These are phyloP conservation scores for Eleutherodactylus coqui DNA, from an alignment of 2,797 vertebrate species.

Conservation along the genomic window DNA sequence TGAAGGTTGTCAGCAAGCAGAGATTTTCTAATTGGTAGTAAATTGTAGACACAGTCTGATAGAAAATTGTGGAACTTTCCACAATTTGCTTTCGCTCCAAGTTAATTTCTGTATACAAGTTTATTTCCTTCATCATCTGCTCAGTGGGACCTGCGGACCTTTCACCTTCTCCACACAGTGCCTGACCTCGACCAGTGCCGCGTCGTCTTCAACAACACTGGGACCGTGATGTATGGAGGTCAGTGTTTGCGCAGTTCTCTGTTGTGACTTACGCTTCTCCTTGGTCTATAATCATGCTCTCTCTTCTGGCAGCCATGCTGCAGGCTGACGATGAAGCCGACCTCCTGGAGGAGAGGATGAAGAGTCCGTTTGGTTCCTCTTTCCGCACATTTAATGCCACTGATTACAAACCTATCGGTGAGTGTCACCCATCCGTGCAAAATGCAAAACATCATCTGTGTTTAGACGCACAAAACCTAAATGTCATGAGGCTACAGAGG, in stretches of 20 bases:
- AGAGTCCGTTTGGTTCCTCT: constrained; percentile 97
- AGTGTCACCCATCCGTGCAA: constrained; percentile 51
- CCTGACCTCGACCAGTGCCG: constrained; percentile 97
- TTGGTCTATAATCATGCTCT: background rate
- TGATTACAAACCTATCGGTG: constrained; percentile 98
- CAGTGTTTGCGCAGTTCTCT: constrained; percentile 52
- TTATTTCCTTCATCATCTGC: constrained; percentile 75
- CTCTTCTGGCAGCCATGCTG: constrained; percentile 85
- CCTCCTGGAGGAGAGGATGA: constrained; percentile 97
- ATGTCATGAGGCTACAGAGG: no score
- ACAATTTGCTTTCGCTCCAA: background rate
- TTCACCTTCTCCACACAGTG: constrained; percentile 96
- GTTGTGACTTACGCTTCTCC: background rate
- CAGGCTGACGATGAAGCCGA: constrained; percentile 98
- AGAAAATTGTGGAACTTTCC: background rate
- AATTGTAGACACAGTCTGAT: background rate
- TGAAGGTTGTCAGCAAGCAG: background rate
- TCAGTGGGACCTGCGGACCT: constrained; percentile 97
- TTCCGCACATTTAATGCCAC: constrained; percentile 98
- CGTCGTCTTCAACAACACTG: constrained; percentile 97
- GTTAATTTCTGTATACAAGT: background rate
- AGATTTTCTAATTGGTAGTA: background rate
- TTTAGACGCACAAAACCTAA: no score
- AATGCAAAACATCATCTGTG: background rate
- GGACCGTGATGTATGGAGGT: constrained; percentile 99